These are phyloP conservation scores for Caenorhabditis sulstoni DNA, from an alignment of 2,888 invertebrate genomes.

Conservation along the genomic window DNA sequence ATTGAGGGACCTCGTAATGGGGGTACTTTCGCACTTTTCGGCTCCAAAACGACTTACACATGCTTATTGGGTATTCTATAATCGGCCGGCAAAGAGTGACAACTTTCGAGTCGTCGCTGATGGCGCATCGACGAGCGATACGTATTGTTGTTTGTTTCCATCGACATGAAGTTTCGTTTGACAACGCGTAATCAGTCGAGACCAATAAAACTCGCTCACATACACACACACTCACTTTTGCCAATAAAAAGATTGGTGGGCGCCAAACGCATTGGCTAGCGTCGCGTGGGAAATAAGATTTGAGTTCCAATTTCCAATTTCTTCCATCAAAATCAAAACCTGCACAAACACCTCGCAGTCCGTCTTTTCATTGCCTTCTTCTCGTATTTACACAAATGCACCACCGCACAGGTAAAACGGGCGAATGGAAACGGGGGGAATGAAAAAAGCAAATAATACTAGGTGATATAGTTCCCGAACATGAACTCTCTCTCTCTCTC, in stretches of 20 bases:
- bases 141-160: constrained; percentile 32
- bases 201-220: no score
- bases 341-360: constrained; percentile 40
- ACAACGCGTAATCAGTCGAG: constrained; percentile 33
- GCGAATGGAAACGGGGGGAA: background rate
- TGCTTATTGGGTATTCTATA: constrained; percentile 47
- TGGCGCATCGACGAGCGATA: constrained; percentile 49
- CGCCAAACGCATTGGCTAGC: constrained; percentile 11
- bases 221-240: constrained; percentile 8
- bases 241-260: constrained; percentile 8
- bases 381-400: constrained; percentile 41
- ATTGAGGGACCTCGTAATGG: background rate
- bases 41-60: constrained; percentile 41
- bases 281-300: background rate
- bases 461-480: constrained; percentile 40
- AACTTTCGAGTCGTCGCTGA: constrained; percentile 38
- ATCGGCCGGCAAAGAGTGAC: constrained; percentile 54
- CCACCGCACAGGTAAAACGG: constrained; percentile 41
- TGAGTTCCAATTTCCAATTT: constrained; percentile 23
- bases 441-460: constrained; percentile 10
- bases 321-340: constrained; percentile 36
- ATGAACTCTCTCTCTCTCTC: constrained; percentile 1
- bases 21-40: background rate
- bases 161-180: no score
- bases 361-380: constrained; percentile 39